These are phyloP conservation scores for Tylochromis polylepis DNA, from an alignment of 2,113 vertebrate genomes.

Conservation along the genomic window DNA sequence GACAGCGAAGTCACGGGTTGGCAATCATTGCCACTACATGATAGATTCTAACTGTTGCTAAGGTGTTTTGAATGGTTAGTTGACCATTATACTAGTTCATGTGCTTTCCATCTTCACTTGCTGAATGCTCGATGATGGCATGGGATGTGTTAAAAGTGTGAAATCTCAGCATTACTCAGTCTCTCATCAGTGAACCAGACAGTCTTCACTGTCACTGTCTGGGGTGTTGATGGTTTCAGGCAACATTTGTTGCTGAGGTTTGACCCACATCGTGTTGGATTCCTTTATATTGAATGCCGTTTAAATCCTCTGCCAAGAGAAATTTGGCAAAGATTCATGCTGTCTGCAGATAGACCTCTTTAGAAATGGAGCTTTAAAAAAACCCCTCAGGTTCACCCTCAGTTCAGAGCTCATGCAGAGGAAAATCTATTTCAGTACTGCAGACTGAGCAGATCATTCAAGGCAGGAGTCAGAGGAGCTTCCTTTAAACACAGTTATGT, in stretches of 20 bases:
- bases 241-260: conserved; percentile 39
- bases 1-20: conserved; percentile 38
- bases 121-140: conserved; percentile 15
- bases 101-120: conserved; percentile 23
- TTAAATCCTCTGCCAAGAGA: conserved; percentile 37
- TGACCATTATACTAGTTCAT: conserved; percentile 28
- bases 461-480: not conserved
- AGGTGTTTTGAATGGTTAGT: conserved; percentile 44
- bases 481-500: not conserved
- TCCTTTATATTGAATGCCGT: conserved; percentile 15
- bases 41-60: conserved; percentile 63
- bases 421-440: conserved; percentile 21
- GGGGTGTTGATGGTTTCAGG: conserved; percentile 34
- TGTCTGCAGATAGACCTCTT: conserved; percentile 26
- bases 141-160: conserved; percentile 30
- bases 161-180: conserved; percentile 32
- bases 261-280: conserved; percentile 34
- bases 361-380: conserved; percentile 7
- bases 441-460: conserved; percentile 10
- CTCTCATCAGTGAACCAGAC: conserved; percentile 44
- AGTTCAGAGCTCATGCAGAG: conserved; percentile 59
- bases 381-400: conserved; percentile 49
- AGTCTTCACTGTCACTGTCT: conserved; percentile 21
- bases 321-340: conserved; percentile 42
- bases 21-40: conserved; percentile 8